phyloP scores from a whole-genome alignment of 2,113 vertebrate species.

The Callospermophilus lateralis region DNA sequence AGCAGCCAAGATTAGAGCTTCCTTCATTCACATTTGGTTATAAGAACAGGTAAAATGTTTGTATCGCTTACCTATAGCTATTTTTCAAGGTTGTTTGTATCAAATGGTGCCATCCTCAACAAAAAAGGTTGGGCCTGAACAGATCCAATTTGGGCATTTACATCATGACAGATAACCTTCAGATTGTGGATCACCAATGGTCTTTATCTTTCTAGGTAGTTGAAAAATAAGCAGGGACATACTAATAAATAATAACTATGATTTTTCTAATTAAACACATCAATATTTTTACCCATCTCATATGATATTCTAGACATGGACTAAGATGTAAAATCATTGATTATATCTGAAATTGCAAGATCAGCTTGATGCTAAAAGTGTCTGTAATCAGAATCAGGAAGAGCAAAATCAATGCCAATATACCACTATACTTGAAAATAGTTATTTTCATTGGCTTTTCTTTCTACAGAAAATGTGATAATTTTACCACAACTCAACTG shows the following conservation, averaged over 20 bases:
- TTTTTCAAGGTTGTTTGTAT: slow-evolving; percentile 1
- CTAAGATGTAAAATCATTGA: not conserved
- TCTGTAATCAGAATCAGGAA: not conserved
- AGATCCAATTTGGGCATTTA: not conserved
- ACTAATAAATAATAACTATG: not conserved
- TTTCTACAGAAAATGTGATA: not conserved
- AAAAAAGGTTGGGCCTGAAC: not conserved
- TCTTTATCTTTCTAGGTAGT: not conserved
- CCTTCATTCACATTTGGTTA: not conserved
- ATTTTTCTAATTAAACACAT: not conserved
- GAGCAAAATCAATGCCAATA: not conserved
- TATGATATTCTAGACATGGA: not conserved
- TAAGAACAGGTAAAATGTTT: slow-evolving; percentile 32
- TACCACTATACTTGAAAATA: not conserved
- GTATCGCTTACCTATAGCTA: slow-evolving; percentile 21
- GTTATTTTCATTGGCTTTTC: not conserved
- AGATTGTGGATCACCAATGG: not conserved
- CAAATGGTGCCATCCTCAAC: not conserved
- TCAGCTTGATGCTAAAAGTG: not conserved
- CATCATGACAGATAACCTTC: not conserved
- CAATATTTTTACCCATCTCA: not conserved
- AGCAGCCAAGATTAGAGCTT: not conserved
- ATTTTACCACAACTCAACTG: slow-evolving; percentile 22
- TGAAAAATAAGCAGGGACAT: slow-evolving; percentile 34
- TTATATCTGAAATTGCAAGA: not conserved